A percentile compares a stretch with the other conserved stretches of the same genome.
phyloP scores from a whole-genome alignment of 2,888 invertebrate species.

The Lasioglossum pauxillum region DNA sequence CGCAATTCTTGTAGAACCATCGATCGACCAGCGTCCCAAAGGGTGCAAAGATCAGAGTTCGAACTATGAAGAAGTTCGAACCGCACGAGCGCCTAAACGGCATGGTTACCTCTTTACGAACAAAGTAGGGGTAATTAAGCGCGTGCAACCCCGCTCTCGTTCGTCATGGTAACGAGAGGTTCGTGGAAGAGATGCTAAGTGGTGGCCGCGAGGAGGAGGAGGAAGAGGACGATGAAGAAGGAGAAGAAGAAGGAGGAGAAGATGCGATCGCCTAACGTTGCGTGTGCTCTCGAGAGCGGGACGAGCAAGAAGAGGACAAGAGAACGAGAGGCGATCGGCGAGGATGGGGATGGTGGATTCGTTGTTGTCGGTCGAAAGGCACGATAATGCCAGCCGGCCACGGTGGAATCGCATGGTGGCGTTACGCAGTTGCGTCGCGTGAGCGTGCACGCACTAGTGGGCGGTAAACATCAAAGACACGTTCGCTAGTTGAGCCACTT shows the following conservation, averaged over 20 bases:
- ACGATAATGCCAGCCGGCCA: constrained; percentile 54
- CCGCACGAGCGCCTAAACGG: constrained; percentile 3
- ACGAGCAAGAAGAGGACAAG: not conserved
- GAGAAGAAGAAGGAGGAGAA: not conserved
- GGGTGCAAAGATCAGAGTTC: not conserved
- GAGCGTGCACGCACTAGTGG: constrained; percentile 66
- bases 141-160: constrained; percentile 74
- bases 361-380: constrained; percentile 56
- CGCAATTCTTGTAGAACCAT: too few relatives aligned
- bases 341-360: constrained; percentile 45
- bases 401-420: constrained; percentile 69
- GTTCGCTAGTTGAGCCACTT: constrained; percentile 84
- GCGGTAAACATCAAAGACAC: constrained; percentile 81
- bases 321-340: not conserved
- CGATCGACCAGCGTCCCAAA: not conserved
- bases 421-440: constrained; percentile 73
- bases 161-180: constrained; percentile 79
- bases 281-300: constrained; percentile 58
- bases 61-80: not conserved
- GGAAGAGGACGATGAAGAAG: constrained; percentile 25
- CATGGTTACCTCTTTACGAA: constrained; percentile 64
- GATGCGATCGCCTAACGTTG: constrained; percentile 55
- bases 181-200: constrained; percentile 81
- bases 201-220: constrained; percentile 69
- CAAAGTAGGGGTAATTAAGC: constrained; percentile 78